phyloP scores from a whole-genome alignment of 1,140 invertebrate species.

The Drosophila kikkawai region DNA sequence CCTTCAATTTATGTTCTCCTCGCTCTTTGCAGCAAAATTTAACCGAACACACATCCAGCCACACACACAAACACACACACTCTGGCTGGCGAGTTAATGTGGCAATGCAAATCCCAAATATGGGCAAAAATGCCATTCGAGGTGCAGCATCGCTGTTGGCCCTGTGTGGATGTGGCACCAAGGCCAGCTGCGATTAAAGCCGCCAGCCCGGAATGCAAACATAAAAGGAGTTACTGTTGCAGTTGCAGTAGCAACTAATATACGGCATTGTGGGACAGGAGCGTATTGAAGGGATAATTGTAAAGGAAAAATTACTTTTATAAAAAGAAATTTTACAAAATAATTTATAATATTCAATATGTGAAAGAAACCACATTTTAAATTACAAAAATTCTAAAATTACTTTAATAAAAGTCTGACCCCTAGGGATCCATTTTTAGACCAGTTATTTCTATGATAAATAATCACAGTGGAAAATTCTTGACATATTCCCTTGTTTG shows the following conservation, averaged over 20 bases:
- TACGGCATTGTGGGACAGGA: constrained; percentile 6
- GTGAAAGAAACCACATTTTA: too few species aligned
- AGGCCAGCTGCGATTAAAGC: constrained; percentile 55
- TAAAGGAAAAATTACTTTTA: neutral
- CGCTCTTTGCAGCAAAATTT: constrained; percentile 31
- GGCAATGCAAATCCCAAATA: constrained; percentile 52
- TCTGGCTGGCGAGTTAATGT: constrained; percentile 14
- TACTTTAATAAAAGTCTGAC: too few species aligned
- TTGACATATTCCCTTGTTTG: neutral
- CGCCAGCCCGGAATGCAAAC: constrained; percentile 67
- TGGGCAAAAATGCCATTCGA: constrained; percentile 57
- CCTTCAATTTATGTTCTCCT: constrained; percentile 45
- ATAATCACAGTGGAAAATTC: neutral
- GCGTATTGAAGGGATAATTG: constrained; percentile 4
- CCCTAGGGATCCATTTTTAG: neutral
- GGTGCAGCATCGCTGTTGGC: constrained; percentile 17
- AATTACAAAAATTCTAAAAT: neutral
- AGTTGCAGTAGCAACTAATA: constrained; percentile 29
- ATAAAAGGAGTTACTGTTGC: constrained; percentile 24
- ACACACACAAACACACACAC: neutral
- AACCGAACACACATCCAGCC: constrained; percentile 13
- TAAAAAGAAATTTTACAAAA: too few species aligned
- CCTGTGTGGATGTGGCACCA: constrained; percentile 24
- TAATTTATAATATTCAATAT: too few species aligned
- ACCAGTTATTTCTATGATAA: neutral